phyloP scores from a whole-genome alignment of 30 jellyfish, hydroid and myxozoan genomes.

The Aurelia aurita complex sp. Pacific region DNA sequence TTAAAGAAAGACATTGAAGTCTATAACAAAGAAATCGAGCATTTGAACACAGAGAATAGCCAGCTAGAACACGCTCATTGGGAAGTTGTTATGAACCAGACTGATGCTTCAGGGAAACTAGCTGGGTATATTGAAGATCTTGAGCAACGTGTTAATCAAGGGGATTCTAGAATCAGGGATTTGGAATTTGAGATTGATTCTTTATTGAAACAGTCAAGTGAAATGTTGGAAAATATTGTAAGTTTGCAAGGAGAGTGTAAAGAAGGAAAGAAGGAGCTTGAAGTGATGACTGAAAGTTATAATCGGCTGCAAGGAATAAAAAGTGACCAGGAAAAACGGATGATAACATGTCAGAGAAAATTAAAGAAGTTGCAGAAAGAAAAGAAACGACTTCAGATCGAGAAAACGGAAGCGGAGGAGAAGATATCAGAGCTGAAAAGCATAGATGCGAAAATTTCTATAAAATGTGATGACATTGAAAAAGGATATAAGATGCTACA shows the following conservation, averaged over 20 bases:
- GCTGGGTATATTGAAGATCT: constrained; percentile 73
- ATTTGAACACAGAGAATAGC: constrained; percentile 72
- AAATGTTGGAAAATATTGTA: constrained; percentile 61
- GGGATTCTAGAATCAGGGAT: constrained; percentile 77
- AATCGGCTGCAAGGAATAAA: constrained; percentile 44
- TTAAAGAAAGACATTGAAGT: constrained; percentile 62
- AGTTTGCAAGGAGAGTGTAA: constrained; percentile 53
- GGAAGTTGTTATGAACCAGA: constrained; percentile 46
- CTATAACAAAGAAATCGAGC: constrained; percentile 72
- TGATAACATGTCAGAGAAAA: constrained; percentile 65
- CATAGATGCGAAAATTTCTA: constrained; percentile 38
- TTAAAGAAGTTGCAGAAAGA: constrained; percentile 80
- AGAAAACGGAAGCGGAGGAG: constrained; percentile 68
- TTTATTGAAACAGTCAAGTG: constrained; percentile 64
- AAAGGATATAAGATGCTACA: constrained; percentile 82
- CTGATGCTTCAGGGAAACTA: constrained; percentile 65
- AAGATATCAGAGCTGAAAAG: constrained; percentile 55
- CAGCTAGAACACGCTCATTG: constrained; percentile 63
- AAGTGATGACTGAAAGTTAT: constrained; percentile 48
- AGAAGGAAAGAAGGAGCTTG: constrained; percentile 65
- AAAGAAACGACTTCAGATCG: constrained; percentile 65
- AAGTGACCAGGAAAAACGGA: constrained; percentile 81
- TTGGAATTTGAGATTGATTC: constrained; percentile 82
- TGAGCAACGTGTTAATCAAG: constrained; percentile 72
- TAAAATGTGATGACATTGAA: constrained; percentile 71